These are phyloP conservation scores for Galeruca laticollis DNA, from an alignment of 2,888 invertebrate genomes.

Conservation along the genomic window DNA sequence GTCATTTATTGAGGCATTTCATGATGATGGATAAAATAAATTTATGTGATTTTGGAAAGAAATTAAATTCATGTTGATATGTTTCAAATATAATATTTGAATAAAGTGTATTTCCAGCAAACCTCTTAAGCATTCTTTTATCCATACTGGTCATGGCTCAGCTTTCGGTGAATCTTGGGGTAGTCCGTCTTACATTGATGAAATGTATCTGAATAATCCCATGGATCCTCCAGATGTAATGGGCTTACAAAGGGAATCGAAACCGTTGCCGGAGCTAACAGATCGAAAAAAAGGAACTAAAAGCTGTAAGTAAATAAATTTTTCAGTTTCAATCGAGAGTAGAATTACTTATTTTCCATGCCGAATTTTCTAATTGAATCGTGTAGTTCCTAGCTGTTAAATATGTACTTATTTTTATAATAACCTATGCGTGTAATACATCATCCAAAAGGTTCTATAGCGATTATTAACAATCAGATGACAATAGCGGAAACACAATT, in stretches of 20 bases:
- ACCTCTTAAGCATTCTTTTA: conserved; percentile 84
- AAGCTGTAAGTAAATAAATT: conserved; percentile 50
- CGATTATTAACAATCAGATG: too few species aligned
- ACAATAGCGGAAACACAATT: too few species aligned
- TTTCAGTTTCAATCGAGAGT: neutral
- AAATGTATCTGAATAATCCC: conserved; percentile 81
- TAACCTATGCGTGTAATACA: too few species aligned
- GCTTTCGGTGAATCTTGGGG: conserved; percentile 88
- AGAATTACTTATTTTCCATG: neutral
- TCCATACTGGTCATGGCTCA: conserved; percentile 83
- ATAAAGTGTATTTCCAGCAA: conserved; percentile 67
- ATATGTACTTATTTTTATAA: too few species aligned
- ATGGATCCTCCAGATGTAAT: conserved; percentile 78
- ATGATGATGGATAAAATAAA: too few species aligned
- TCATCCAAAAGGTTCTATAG: too few species aligned
- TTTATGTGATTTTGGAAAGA: too few species aligned
- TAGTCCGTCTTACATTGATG: conserved; percentile 82
- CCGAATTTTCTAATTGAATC: neutral
- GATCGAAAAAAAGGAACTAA: conserved; percentile 66
- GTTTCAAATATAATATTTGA: too few species aligned
- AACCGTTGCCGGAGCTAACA: conserved; percentile 62
- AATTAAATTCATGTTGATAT: too few species aligned
- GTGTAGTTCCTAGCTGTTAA: neutral
- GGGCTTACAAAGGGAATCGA: conserved; percentile 64
- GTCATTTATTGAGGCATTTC: too few species aligned